phyloP scores from a whole-genome alignment of 2,113 vertebrate genomes.

The Oncorhynchus tshawytscha region DNA sequence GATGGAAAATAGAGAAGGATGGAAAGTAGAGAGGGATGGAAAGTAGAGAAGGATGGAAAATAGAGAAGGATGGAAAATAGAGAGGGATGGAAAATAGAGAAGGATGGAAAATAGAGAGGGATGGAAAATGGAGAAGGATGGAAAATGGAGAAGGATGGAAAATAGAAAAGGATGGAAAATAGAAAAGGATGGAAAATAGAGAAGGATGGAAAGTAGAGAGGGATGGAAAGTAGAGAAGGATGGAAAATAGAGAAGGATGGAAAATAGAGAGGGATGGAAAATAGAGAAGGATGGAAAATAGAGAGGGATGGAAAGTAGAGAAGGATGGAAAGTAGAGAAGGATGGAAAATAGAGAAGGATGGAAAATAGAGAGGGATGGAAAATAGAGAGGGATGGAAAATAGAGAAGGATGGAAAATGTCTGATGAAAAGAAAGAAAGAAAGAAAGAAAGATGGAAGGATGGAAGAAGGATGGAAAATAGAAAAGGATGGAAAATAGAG shows the following conservation, averaged over 20 bases:
- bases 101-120: conserved; percentile 13
- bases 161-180: conserved; percentile 3
- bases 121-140: conserved; percentile 11
- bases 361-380: conserved; percentile 20
- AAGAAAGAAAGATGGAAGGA: too few relatives aligned
- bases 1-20: conserved; percentile 12
- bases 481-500: too few relatives aligned
- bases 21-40: background rate
- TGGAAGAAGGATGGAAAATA: too few relatives aligned
- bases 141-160: conserved; percentile 23
- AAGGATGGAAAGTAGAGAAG: conserved; percentile 25
- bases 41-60: conserved; percentile 5
- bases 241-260: conserved; percentile 17
- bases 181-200: conserved; percentile 19
- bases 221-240: conserved; percentile 13
- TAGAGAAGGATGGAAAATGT: too few relatives aligned
- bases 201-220: conserved; percentile 17
- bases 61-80: conserved; percentile 26
- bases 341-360: background rate
- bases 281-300: conserved; percentile 4
- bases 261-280: conserved; percentile 25
- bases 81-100: conserved; percentile 10
- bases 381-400: too few relatives aligned
- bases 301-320: conserved; percentile 21
- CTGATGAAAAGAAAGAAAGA: too few relatives aligned